Evolutionary conservation across 2,888 invertebrate genomes (phyloP).

Genomic region (Drosophila emarginata): DNA sequence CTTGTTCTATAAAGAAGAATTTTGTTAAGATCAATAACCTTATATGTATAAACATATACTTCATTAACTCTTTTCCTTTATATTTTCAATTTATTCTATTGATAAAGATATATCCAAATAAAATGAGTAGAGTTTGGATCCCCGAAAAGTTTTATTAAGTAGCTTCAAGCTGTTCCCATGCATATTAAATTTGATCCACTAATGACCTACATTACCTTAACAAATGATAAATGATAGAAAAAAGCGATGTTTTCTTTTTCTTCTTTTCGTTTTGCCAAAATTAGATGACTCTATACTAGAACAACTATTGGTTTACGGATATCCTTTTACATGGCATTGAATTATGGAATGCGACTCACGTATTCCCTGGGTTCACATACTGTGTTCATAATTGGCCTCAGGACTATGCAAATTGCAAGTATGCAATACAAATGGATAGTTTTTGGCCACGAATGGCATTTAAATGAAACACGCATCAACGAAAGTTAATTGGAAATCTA

Average conservation of each 20-base stretch:
- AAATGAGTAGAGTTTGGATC: too few species aligned
- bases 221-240: not conserved
- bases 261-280: not conserved
- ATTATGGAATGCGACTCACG: constrained; percentile 52
- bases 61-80: too few species aligned
- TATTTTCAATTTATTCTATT: too few species aligned
- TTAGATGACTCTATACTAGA: not conserved
- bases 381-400: constrained; percentile 61
- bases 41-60: too few species aligned
- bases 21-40: too few species aligned
- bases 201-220: constrained; percentile 1
- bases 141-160: too few species aligned
- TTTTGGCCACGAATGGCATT: constrained; percentile 33
- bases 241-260: not conserved
- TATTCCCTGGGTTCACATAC: constrained; percentile 21
- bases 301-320: not conserved
- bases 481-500: constrained; percentile 72
- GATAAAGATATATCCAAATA: too few species aligned
- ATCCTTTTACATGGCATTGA: not conserved
- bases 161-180: not conserved
- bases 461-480: constrained; percentile 64
- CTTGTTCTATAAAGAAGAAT: too few species aligned
- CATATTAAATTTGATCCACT: not conserved
- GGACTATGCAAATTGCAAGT: constrained; percentile 68
- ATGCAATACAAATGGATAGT: constrained; percentile 51